Percentiles rank a stretch among this genome's conserved stretches.
Conservation (phyloP, 2,888 invertebrate genomes). For the Therioaphis trifolii region DNA sequence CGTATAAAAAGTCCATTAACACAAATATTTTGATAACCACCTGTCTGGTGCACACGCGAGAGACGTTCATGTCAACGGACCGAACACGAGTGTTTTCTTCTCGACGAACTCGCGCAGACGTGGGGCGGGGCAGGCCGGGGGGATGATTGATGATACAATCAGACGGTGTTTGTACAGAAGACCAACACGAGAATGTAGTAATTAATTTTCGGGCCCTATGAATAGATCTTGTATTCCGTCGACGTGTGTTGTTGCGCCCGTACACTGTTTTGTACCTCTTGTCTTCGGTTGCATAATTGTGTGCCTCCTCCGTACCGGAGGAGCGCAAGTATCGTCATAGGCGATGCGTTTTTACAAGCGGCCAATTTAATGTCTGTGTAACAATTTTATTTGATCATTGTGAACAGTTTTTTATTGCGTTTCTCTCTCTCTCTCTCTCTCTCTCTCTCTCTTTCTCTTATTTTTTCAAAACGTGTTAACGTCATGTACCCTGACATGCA, state of each 20-base stretch:
- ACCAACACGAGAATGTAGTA: slow-evolving; percentile 53
- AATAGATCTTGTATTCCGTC: slow-evolving; percentile 22
- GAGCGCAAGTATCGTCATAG: too few species aligned
- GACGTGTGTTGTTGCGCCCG: background rate
- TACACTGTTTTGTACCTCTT: slow-evolving; percentile 13
- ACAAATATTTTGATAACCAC: slow-evolving; percentile 63
- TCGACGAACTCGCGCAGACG: background rate
- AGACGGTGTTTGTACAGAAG: slow-evolving; percentile 42
- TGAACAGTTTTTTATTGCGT: slow-evolving; percentile 7
- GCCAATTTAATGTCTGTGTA: background rate
- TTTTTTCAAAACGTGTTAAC: slow-evolving; percentile 18
- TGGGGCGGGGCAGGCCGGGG: background rate
- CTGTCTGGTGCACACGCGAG: slow-evolving; percentile 57
- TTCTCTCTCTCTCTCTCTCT: too few species aligned
- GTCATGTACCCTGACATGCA: background rate
- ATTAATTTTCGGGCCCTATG: slow-evolving; percentile 59
- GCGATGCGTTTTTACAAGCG: slow-evolving; percentile 1
- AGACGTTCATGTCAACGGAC: slow-evolving; percentile 39
- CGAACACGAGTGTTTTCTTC: slow-evolving; percentile 48
- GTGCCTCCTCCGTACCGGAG: too few species aligned
- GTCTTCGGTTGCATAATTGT: slow-evolving; percentile 3
- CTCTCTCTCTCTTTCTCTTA: too few species aligned
- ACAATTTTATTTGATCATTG: slow-evolving; percentile 17
- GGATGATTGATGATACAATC: slow-evolving; percentile 62
- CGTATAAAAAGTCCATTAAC: slow-evolving; percentile 55